Evolutionary conservation across 2,888 invertebrate genomes (phyloP), one percentile per base, ranked within the genome.

Genomic region (Opisthograptis luteolata): DNA sequence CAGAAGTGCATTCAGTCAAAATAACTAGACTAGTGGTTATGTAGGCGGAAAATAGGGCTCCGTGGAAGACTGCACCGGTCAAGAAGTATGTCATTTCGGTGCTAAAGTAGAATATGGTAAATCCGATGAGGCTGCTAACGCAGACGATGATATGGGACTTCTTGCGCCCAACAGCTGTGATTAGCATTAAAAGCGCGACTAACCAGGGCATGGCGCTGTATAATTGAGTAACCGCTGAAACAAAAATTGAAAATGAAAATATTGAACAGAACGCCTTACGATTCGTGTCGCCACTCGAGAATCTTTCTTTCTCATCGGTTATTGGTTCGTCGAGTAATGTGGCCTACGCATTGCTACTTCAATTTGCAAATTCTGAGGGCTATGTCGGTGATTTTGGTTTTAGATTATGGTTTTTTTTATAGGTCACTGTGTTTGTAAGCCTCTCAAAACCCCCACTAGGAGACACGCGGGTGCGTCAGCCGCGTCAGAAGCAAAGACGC

Each of bases 1-100:
- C 58, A 2, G 70, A 71, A 3, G 62, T 61, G 6, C 62, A 75
- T 22, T 75, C 73, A 3, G 71, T 62, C 8, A 72, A 2, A 2
- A 73, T 53, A 12, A 64, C 36, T 0, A 66, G 2, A 10, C 47
- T 13, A 1, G 52, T 56, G 22, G 53, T 64, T 32, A 62, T 25
- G 3, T 36, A 36, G 0, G 60, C 27, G 6, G 62, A 66, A 2
- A 32, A 17, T 2, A 49, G 8, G 2, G 42, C 25, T 1, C 68
- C 68, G 27, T 60, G 57, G 17, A 70, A 44, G 1, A 65, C 8
- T 49, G 62, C 53, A 6, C 68, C 65, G 1, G 73, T 58, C 2
- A 76, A 34, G 0, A 77, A 55, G 10, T 68, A 58, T 3, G 47
- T 46, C 6, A 66, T 17, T 3, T 48, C 61, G 0, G 30, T 42